Percentiles rank a stretch among this genome's conserved stretches.
phyloP scores from a whole-genome alignment of 2,888 invertebrate species.

The Nomada lathburiana region DNA sequence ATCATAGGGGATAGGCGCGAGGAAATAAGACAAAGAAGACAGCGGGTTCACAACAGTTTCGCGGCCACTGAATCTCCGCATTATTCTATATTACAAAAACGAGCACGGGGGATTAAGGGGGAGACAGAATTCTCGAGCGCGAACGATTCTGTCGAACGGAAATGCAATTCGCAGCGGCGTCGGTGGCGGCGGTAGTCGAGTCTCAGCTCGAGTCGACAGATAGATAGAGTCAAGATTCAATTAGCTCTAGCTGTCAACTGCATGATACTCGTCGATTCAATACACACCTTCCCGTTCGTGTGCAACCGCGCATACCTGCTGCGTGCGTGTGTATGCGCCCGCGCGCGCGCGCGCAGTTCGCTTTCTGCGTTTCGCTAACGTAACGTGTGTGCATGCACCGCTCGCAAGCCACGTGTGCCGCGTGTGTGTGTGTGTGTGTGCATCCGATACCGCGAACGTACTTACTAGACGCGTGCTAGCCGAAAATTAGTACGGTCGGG shows the following conservation, averaged over 20 bases:
- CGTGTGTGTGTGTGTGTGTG: too few species aligned
- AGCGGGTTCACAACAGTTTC: constrained; percentile 4
- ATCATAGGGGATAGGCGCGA: too few species aligned
- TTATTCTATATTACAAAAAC: constrained; percentile 41
- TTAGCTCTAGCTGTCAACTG: constrained; percentile 83
- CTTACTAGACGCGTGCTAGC: constrained; percentile 18
- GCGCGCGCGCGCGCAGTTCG: constrained; percentile 14
- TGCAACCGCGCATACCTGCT: constrained; percentile 49
- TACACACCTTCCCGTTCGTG: constrained; percentile 74
- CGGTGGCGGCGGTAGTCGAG: constrained; percentile 65
- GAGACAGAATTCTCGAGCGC: constrained; percentile 66
- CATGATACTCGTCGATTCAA: constrained; percentile 83
- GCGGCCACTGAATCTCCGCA: background rate
- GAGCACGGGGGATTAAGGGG: constrained; percentile 53
- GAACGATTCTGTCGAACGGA: constrained; percentile 72
- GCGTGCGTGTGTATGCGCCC: constrained; percentile 25
- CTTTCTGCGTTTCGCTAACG: constrained; percentile 14
- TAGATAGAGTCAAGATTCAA: constrained; percentile 84
- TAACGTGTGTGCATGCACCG: background rate
- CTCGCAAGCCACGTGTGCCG: background rate
- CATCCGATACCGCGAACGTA: constrained; percentile 11
- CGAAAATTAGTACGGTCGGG: constrained; percentile 38
- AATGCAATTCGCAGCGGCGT: constrained; percentile 74
- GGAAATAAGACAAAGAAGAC: background rate
- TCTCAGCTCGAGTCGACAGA: constrained; percentile 80